These are phyloP conservation scores for Macrosoma leucophasiata DNA, from an alignment of 2,888 invertebrate genomes.

Conservation along the genomic window DNA sequence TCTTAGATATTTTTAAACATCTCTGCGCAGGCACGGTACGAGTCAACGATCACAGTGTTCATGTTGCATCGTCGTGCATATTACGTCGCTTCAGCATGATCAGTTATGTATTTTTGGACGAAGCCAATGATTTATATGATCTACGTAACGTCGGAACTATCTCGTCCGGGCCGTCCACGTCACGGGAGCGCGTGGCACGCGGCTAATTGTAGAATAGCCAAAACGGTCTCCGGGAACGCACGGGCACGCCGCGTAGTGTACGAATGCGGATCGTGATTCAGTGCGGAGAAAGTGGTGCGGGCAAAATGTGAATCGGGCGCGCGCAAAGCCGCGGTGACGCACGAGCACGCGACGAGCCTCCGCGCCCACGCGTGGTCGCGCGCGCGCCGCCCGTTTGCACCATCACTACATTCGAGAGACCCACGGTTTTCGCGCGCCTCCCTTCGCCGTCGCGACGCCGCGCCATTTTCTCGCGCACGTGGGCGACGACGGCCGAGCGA, in stretches of 20 bases:
- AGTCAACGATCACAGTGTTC: slow-evolving; percentile 32
- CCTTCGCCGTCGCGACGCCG: slow-evolving; percentile 66
- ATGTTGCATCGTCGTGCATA: slow-evolving; percentile 25
- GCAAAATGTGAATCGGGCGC: slow-evolving; percentile 33
- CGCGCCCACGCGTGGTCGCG: slow-evolving; percentile 45
- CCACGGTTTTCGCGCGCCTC: slow-evolving; percentile 72
- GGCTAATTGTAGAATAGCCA: slow-evolving; percentile 69
- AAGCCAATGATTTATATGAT: slow-evolving; percentile 53
- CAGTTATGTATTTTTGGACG: slow-evolving; percentile 53
- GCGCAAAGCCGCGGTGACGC: slow-evolving; percentile 32
- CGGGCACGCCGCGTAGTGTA: slow-evolving; percentile 42
- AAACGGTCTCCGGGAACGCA: slow-evolving; percentile 56
- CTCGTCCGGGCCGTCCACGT: slow-evolving; percentile 53
- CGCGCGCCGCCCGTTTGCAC: slow-evolving; percentile 41
- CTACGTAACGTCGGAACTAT: slow-evolving; percentile 61
- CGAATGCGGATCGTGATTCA: slow-evolving; percentile 63
- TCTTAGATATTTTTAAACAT: slow-evolving; percentile 25
- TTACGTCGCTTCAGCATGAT: slow-evolving; percentile 52
- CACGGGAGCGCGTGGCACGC: slow-evolving; percentile 60
- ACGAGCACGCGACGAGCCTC: slow-evolving; percentile 56
- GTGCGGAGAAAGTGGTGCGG: slow-evolving; percentile 38
- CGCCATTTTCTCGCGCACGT: slow-evolving; percentile 75
- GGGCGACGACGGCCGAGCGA: slow-evolving; percentile 62
- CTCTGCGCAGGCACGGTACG: slow-evolving; percentile 32
- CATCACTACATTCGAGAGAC: slow-evolving; percentile 61